Evolutionary conservation across 2,888 invertebrate genomes (phyloP), one percentile per base, ranked within the genome.

Genomic region (Ornithoptera alexandrae): DNA sequence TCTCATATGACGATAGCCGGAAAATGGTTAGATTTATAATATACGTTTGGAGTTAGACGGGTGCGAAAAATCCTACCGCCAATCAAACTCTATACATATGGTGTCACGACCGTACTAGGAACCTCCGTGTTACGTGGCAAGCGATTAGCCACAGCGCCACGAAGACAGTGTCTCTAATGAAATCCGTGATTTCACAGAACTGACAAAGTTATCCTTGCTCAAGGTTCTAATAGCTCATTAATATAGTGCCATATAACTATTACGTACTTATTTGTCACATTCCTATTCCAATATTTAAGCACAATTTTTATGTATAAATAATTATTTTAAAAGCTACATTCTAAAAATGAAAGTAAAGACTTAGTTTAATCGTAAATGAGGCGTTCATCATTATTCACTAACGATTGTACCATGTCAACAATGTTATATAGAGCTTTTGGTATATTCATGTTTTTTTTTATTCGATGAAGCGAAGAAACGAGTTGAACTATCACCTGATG

Each of bases 241-340:
- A 63, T 83, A 80, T 86, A 80, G 89, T 88, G 88, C 89, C 88
- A 89, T 89, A 86, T 80, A 79, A 78, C 63, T 70, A 59, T 65
- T 76, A 77, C 82, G 83, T 86, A 86, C 84, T 85, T 84, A 84
- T 78, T 74, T 74, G 72, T 68, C 66, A 69, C 71, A 68, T 68
- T 72, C 70, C 72, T 62, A 69, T 66, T 69, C 42, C 46, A 61
- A 36, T 57, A 57, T 61, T 70, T 61, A 67, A 46, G 64, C 59
- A 65, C 71, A 69, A 68, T 66, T 80, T 79, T 81, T 78, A 76
- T 10, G 8, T 57, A 57, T 57, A 20, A 57, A 6, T 18, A 50
- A 15, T 50, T 2, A 50, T 50, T 50, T 50, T 15, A 50, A 50
- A 17, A 15, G 15, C 50, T 39, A 39, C 39, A 10, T 39, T 39